Conservation (phyloP, 2,888 invertebrate genomes). For the Apodemia hepburni region DNA sequence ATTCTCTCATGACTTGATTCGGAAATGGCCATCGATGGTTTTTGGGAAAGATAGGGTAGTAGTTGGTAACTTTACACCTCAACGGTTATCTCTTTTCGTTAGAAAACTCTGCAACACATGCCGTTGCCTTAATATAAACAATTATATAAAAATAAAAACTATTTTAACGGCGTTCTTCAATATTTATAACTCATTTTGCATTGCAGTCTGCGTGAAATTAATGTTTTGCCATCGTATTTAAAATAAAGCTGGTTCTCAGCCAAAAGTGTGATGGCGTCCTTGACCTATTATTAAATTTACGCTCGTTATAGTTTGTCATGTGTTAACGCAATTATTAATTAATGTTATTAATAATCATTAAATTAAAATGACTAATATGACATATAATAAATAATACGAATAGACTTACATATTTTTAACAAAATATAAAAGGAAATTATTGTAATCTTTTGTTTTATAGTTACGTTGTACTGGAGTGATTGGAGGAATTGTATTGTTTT, state of each 20-base stretch:
- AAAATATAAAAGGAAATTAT: no score
- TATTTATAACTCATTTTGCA: slow-evolving; percentile 19
- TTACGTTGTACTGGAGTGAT: no score
- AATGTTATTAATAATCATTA: slow-evolving; percentile 5
- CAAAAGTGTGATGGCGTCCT: slow-evolving; percentile 53
- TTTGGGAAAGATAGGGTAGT: no score
- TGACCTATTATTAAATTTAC: slow-evolving; percentile 65
- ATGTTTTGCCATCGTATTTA: slow-evolving; percentile 39
- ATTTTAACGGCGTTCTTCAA: background rate
- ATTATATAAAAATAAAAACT: background rate
- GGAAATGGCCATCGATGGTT: no score
- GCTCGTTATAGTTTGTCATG: slow-evolving; percentile 41
- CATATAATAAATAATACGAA: background rate
- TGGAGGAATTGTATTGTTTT: no score
- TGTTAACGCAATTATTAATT: slow-evolving; percentile 10
- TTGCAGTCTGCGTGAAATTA: slow-evolving; percentile 33
- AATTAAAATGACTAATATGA: no score
- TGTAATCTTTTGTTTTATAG: no score
- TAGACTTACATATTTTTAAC: no score
- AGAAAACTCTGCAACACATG: background rate
- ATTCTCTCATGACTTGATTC: no score
- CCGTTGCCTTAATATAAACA: background rate
- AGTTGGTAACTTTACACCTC: no score
- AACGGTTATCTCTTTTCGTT: no score
- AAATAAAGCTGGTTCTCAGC: slow-evolving; percentile 40